Conservation (phyloP, 2,888 invertebrate genomes). For the Aspidiotus rigidus region DNA sequence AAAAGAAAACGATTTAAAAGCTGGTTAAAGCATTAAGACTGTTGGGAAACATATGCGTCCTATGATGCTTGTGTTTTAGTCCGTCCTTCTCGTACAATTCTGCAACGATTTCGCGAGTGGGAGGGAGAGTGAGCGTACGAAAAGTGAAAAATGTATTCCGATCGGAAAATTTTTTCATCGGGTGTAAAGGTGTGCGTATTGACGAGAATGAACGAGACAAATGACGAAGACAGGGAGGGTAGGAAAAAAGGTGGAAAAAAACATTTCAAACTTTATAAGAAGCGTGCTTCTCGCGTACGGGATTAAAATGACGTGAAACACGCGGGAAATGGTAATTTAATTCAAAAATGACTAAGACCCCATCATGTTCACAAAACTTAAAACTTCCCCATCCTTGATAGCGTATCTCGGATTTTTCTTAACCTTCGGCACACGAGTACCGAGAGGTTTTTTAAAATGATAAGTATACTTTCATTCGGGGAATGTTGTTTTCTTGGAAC, state of each 20-base stretch:
- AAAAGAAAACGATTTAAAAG: slow-evolving; percentile 9
- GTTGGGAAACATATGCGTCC: slow-evolving; percentile 31
- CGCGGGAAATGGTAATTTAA: neutral
- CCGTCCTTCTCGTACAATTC: neutral
- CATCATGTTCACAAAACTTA: too few species aligned
- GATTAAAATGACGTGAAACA: neutral
- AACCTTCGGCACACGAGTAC: too few species aligned
- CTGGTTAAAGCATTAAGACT: slow-evolving; percentile 22
- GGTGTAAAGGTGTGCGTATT: neutral
- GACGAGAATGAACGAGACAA: neutral
- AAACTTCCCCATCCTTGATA: too few species aligned
- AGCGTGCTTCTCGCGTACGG: neutral
- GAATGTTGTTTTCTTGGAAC: too few species aligned
- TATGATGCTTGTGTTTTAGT: slow-evolving; percentile 11
- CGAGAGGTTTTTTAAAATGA: too few species aligned
- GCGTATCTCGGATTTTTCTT: too few species aligned
- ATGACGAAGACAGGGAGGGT: too few species aligned
- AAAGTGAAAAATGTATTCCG: slow-evolving; percentile 1
- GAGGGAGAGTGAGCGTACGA: neutral
- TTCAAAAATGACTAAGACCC: neutral
- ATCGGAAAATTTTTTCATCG: neutral
- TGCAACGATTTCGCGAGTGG: neutral
- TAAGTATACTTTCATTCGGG: too few species aligned
- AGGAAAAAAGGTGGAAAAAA: neutral
- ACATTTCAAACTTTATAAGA: neutral